Evolutionary conservation across 2,797 vertebrate genomes (phyloP), one percentile per base, ranked within the genome.

Genomic region (Neoniphon sammara): DNA sequence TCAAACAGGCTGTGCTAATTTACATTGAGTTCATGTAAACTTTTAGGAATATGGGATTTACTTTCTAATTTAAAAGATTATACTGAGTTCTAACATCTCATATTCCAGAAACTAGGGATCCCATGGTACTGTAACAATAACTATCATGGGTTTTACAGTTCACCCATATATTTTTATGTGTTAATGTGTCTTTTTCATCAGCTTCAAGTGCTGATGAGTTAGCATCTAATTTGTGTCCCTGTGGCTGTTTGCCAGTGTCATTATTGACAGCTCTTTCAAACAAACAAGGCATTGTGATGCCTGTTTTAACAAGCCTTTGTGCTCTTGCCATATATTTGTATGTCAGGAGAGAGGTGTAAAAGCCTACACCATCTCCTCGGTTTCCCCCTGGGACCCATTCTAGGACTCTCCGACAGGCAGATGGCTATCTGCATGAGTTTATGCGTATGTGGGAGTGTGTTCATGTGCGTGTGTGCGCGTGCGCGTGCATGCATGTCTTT

Each of bases 341-440:
- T 81, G 75, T 72, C 47, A 72, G 27, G 55, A 21, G 66, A 57
- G 67, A 73, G 53, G 57, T 50, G 71, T 82, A 25, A 82, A 80
- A 76, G 59, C 39, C 53, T n/a, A 46, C 18, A 56, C 7, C 30
- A 44, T 50, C 56, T 27, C 54, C 53, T 30, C 58, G 72, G 60
- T 70, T 68, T 36, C 64, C 84, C 80, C 60, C 17, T 1, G 46
- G 77, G 88, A 77, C 59, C 66, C 31, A 78, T 63, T 75, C 62
- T 78, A 76, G 61, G 72, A 52, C 78, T 67, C 74, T 72, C 73
- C 78, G 52, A 7, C 39, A 49, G 66, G 62, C 80, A 64, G 80
- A 85, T 84, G 76, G 64, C 60, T 81, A 74, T 88, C 80, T 79
- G 60, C 58, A 50, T 55, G 63, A 54, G 66, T 86, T 70, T 63